Base-by-base conservation (phyloP, 2,888 invertebrate genomes). In the Tigriopus californicus region DNA sequence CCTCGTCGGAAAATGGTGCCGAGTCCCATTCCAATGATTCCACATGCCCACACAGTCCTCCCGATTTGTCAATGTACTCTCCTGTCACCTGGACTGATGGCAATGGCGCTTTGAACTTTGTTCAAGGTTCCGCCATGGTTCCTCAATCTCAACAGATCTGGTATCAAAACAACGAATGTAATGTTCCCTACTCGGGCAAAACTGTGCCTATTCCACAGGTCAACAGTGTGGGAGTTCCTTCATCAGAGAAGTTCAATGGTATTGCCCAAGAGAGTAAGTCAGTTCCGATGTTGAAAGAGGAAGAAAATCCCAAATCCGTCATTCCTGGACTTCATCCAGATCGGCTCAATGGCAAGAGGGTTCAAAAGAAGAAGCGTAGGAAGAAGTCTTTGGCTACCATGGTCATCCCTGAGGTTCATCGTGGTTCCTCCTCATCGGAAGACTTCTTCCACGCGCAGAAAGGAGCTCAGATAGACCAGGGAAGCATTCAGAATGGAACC, bases 291-390 rank as follows among this genome's bases (percentile, higher is more conserved):
- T 8, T 33, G 3, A 33, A 33, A 33, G 33, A 33, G 33, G 33
- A 33, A 33, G 33, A 33, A 3, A 33, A 33, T 33, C 33, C 33
- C 33, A 33, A 33, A 33, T 15, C 44, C 15, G 44, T 44, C 54
- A 53, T 58, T 22, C 58, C 58, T 25, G 58, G 58, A 8, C 58
- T 58, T 12, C 58, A 48, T n/a, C 57, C 33, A 13, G n/a, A 53
- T 8, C 33, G 33, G 33, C 33, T 46, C 40, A 58, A 46, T 22
- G 15, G n/a, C 44, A 58, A 53, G 20, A 48, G 44, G 15, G 20
- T 46, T 18, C 44, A 44, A 57, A 58, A 58, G 49, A 58, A 58
- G 49, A 58, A 49, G 33, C 20, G 47, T 12, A 58, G 49, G 58
- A 58, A 58, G 49, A 58, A 58, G 33, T n/a, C 41, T 1, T 13